Evolutionary conservation across 92 coral and sea anemone species (phyloP), one percentile per base, ranked within the genome.

Genomic region (Porites evermanni): DNA sequence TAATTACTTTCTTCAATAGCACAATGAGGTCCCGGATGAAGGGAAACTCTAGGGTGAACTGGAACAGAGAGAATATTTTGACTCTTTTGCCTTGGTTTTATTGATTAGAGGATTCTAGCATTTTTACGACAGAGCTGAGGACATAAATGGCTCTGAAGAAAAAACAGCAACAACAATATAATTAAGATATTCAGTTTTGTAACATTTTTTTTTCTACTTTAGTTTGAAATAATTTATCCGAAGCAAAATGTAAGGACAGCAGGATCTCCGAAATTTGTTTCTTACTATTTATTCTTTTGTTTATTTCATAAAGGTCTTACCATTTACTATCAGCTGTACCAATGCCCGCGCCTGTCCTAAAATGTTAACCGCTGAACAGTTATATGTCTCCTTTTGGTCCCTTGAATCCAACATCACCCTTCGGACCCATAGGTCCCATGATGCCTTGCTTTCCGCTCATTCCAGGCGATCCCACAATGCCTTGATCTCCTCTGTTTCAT

Each of bases 21-120:
- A 38, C 80, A 80, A 16, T 81, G 66, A 52, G 84, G 93, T 53
- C 87, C 79, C 6, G 71, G 75, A 19, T 20, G 68, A 63, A 90
- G 67, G 16, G 85, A 68, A 10, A 82, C 72, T 16, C 75, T 81
- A 13, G 93, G 93, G 7, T 14, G 74, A 63, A 74, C 93, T 90
- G 87, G 61, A 87, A 50, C 13, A 21, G 26, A 54, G 3, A 44
- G 24, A 23, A 23, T n/a, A 66, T n/a, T 66, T 2, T n/a, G 8
- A 18, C n/a, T 18, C 9, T 6, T 6, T 54, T 9, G 59, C 13
- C 7, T 54, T 54, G 12, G 1, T 26, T 26, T 26, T 26, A 26
- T 26, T 26, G 2, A 26, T 26, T n/a, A n/a, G n/a, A n/a, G n/a
- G n/a, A n/a, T n/a, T n/a, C n/a, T n/a, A n/a, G n/a, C n/a, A n/a